These are phyloP conservation scores for Chymomyza procnemis DNA, from an alignment of 2,888 invertebrate species.

Conservation along the genomic window DNA sequence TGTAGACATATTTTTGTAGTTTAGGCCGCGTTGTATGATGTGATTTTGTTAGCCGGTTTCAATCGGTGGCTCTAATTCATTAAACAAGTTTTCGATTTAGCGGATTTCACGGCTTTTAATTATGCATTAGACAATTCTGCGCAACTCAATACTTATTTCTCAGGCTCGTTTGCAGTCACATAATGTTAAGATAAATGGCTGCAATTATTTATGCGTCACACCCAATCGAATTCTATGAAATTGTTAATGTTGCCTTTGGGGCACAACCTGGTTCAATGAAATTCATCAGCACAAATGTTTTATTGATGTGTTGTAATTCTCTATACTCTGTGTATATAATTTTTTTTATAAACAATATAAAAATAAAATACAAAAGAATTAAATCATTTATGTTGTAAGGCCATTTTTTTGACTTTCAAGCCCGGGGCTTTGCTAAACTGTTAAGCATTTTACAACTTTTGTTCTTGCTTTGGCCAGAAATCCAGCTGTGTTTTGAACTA, in stretches of 20 bases:
- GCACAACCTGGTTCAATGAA: slow-evolving; percentile 33
- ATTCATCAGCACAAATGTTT: slow-evolving; percentile 34
- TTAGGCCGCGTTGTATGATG: slow-evolving; percentile 21
- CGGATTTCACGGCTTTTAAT: slow-evolving; percentile 64
- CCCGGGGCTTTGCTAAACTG: background rate
- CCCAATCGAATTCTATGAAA: slow-evolving; percentile 55
- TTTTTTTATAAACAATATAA: background rate
- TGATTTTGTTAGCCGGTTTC: slow-evolving; percentile 53
- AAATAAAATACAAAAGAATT: background rate
- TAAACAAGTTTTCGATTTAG: slow-evolving; percentile 58
- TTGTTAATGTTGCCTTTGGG: slow-evolving; percentile 26
- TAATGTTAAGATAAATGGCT: slow-evolving; percentile 61
- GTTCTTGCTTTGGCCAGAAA: background rate
- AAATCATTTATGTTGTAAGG: too few relatives aligned
- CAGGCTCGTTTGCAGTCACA: slow-evolving; percentile 9
- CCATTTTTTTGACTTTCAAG: background rate
- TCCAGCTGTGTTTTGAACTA: slow-evolving; percentile 37
- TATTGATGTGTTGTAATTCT: slow-evolving; percentile 48
- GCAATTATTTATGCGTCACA: slow-evolving; percentile 72
- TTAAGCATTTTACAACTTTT: background rate
- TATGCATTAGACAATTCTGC: slow-evolving; percentile 53
- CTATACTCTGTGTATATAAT: slow-evolving; percentile 24
- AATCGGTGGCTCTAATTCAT: slow-evolving; percentile 44
- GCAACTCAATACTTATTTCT: slow-evolving; percentile 18
- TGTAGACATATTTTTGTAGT: slow-evolving; percentile 45